Evolutionary conservation across 2,113 vertebrate genomes (phyloP), one percentile per base, ranked within the genome.

Genomic region (Hyla sarda): DNA sequence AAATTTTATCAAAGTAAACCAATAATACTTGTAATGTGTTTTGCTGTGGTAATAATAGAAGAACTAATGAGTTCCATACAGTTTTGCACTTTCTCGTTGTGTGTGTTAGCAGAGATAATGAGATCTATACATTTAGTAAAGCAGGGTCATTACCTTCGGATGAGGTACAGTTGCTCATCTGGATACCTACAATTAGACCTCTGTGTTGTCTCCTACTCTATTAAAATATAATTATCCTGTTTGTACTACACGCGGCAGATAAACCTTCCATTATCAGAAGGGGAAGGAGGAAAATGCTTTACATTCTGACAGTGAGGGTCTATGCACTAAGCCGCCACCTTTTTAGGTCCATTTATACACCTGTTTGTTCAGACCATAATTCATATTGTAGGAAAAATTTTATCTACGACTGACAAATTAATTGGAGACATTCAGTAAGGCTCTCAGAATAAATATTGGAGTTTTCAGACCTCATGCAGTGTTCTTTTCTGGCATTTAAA

Each of bases 121-220:
- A 85, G 84, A 71, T 71, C 75, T 79, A 85, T 85, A 85, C 84
- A 85, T 85, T 85, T 79, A 79, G 74, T 79, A 69, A 79, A 85
- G 37, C 84, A 79, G 84, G 75, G 84, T 85, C 84, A 85, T 85
- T 85, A 85, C 75, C 47, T 85, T 45, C 75, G 71, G 78, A 85
- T 79, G 75, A 85, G 75, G 76, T 85, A 85, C 75, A 71, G 74
- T 85, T 85, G 75, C 50, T 85, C 74, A 25, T 85, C 71, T 71
- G 30, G 78, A 32, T 79, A 41, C 84, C 62, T 71, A 25, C 84
- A 85, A 79, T 85, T 85, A 67, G 37, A 71, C 75, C 47, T 78
- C 84, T 79, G 67, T 79, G 74, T 34, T 77, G 74, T 71, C 84
- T 71, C 47, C 54, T 50, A 67, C 74, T 41, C 83, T 56, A 79